Evolutionary conservation across 2,888 invertebrate genomes (phyloP), one percentile per base, ranked within the genome.

Genomic region (Synergus umbraculus): DNA sequence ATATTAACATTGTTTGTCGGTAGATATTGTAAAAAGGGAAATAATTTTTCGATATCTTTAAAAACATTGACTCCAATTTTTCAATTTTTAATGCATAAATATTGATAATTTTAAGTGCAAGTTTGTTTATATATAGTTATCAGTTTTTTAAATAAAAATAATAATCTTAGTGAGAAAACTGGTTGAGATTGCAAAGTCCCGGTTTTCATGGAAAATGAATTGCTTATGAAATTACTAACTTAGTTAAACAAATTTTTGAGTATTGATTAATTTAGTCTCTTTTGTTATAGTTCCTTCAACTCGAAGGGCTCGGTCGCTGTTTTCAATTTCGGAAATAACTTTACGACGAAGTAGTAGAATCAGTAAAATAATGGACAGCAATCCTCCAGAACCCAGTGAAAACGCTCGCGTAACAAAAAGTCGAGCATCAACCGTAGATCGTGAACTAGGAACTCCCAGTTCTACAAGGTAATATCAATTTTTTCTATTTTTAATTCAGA

Each of bases 331-430:
- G 7, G 69, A 73, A n/a, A 37, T 29, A 15, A 29, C 49, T 22
- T 73, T 73, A 37, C 49, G 69, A 73, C 69, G 69, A 29, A 73
- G 69, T 73, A 37, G 10, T 13, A 46, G 69, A 29, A 73, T 73
- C 7, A 73, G 8, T 22, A 73, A 73, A 15, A 15, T 29, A 73
- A 54, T 37, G 29, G 69, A 69, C 3, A 60, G 10, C 10, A 60
- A 22, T 69, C 13, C 69, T 12, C 29, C n/a, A 10, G 54, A 69
- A 46, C 5, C 13, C 7, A 7, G 9, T 22, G 46, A 13, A 49
- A n/a, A 9, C 8, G 8, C 37, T 10, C 69, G 69, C 10, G 4
- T n/a, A 15, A 73, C 54, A 4, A 73, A 49, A 73, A 73, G 49
- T 10, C 69, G 69, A n/a, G 46, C 49, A 13, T 73, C 69, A 15